Conservation (phyloP, 1,140 invertebrate species). For the Trissolcus basalis region DNA sequence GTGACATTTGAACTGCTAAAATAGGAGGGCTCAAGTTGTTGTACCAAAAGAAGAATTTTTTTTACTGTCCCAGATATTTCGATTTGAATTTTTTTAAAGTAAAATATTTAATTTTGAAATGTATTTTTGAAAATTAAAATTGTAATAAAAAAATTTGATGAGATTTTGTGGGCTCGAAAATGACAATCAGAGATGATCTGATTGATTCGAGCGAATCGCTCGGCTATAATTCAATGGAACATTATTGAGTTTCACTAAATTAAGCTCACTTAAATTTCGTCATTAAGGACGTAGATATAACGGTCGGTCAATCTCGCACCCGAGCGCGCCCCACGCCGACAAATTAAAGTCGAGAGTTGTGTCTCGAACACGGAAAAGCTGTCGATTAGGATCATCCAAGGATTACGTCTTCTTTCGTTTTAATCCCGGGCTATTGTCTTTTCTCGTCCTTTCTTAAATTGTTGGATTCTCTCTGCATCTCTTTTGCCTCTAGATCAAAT, state of each 20-base stretch:
- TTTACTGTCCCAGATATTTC: no score
- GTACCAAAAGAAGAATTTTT: no score
- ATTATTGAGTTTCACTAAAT: constrained; percentile 19
- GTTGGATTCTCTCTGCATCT: constrained; percentile 6
- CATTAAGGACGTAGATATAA: constrained; percentile 16
- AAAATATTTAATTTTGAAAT: no score
- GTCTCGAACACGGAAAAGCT: constrained; percentile 20
- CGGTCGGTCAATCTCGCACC: no score
- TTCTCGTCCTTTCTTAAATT: constrained; percentile 5
- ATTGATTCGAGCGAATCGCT: constrained; percentile 11
- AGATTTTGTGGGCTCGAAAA: no score
- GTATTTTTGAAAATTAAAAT: no score
- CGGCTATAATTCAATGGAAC: constrained; percentile 22
- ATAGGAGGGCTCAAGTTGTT: no score
- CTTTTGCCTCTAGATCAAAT: not conserved
- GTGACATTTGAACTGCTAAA: no score
- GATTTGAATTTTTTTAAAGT: no score
- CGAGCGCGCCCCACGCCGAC: constrained; percentile 15
- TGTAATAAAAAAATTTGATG: no score
- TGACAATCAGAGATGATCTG: not conserved
- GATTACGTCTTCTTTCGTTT: constrained; percentile 41
- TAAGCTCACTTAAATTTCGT: constrained; percentile 30
- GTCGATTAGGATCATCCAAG: constrained; percentile 44
- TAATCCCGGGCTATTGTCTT: constrained; percentile 34
- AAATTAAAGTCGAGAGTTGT: constrained; percentile 35